Evolutionary conservation across 1,140 invertebrate genomes (phyloP).

Genomic region (Nautilus pompilius): DNA sequence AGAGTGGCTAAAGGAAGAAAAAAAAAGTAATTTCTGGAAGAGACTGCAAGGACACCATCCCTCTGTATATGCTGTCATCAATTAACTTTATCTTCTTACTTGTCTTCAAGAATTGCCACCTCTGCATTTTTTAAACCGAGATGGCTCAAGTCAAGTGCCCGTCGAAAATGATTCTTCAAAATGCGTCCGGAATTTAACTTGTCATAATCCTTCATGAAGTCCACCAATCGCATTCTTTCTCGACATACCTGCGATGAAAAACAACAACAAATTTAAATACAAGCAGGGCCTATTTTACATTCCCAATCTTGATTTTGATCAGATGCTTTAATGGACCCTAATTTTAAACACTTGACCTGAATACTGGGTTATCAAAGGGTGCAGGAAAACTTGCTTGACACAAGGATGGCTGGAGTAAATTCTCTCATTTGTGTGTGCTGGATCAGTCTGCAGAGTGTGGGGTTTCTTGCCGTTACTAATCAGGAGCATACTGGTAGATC

Average conservation of each 20-base stretch:
- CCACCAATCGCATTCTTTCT: constrained; percentile 48
- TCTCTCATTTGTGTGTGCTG: too few relatives aligned
- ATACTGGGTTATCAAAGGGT: too few relatives aligned
- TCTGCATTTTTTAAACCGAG: constrained; percentile 50
- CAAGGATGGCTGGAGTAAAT: too few relatives aligned
- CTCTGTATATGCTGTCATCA: not conserved
- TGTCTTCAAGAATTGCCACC: constrained; percentile 50
- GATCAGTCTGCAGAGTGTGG: too few relatives aligned
- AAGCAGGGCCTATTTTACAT: too few relatives aligned
- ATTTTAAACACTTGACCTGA: too few relatives aligned
- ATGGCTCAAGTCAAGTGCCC: constrained; percentile 49
- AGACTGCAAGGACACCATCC: not conserved
- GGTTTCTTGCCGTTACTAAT: too few relatives aligned
- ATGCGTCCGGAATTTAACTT: constrained; percentile 51
- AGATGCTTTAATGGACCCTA: too few relatives aligned
- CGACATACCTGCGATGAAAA: constrained; percentile 39
- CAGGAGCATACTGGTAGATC: too few relatives aligned
- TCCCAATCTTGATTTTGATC: too few relatives aligned
- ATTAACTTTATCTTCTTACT: constrained; percentile 26
- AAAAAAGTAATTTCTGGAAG: not conserved
- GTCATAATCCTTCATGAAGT: constrained; percentile 54
- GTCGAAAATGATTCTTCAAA: constrained; percentile 48
- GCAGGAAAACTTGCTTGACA: too few relatives aligned
- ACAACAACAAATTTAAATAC: not conserved
- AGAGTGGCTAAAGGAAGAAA: not conserved